phyloP scores from a whole-genome alignment of 2,113 vertebrate genomes.

The Trinectes maculatus region DNA sequence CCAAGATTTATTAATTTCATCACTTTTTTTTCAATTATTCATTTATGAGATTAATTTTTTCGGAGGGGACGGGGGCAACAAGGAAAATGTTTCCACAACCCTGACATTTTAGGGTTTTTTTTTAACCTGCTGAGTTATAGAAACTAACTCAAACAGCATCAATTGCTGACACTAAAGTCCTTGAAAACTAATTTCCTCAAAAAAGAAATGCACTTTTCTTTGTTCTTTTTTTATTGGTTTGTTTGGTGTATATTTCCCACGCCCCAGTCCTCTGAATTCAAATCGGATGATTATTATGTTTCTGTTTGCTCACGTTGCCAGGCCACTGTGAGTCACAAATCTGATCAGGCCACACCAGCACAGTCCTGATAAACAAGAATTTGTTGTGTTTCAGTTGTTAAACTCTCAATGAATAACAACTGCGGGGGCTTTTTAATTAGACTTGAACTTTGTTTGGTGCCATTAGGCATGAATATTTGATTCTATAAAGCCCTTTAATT shows the following conservation, averaged over 20 bases:
- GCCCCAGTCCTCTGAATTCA: neutral
- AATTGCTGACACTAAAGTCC: neutral
- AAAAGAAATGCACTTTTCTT: neutral
- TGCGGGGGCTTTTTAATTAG: neutral
- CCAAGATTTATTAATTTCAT: neutral
- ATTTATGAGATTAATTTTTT: no score
- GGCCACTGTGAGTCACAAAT: slow-evolving; percentile 3
- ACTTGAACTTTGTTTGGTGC: no score
- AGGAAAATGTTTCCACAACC: no score
- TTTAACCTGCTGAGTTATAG: no score
- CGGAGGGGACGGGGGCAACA: no score
- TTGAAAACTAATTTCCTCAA: no score
- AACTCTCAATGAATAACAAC: neutral
- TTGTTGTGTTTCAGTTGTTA: neutral
- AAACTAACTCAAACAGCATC: neutral
- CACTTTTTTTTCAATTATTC: no score
- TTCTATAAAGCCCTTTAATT: neutral
- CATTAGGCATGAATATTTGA: no score
- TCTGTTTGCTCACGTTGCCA: neutral
- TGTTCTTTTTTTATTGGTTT: neutral
- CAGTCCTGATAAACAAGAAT: neutral
- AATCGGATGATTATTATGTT: neutral
- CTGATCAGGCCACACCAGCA: neutral
- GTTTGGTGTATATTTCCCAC: neutral
- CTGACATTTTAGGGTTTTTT: no score